Conservation (phyloP, 1,140 invertebrate genomes). For the Sesamia nonagrioides region DNA sequence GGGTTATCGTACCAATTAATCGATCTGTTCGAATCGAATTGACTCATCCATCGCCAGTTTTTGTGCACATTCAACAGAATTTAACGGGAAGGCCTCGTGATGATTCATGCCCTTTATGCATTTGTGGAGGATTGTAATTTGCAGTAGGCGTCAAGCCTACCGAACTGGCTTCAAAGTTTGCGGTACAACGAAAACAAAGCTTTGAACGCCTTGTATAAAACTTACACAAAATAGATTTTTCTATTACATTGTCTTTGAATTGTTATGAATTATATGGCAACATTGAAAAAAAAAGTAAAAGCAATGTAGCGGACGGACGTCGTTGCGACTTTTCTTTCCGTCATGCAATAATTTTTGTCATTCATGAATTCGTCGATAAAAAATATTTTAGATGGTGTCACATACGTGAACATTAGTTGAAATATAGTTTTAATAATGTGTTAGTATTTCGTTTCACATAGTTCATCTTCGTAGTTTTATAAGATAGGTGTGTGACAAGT, state of each 20-base stretch:
- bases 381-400: constrained; percentile 83
- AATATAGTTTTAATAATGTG: constrained; percentile 83
- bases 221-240: not conserved
- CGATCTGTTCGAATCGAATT: too few species aligned
- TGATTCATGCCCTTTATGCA: too few species aligned
- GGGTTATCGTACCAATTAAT: too few species aligned
- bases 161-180: not conserved
- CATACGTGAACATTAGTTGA: constrained; percentile 79
- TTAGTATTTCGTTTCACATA: constrained; percentile 81
- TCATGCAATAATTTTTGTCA: constrained; percentile 87
- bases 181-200: not conserved
- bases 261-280: constrained; percentile 56
- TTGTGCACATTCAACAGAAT: too few species aligned
- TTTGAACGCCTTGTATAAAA: too few species aligned
- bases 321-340: constrained; percentile 87
- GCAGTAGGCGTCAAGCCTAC: too few species aligned
- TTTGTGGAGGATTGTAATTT: too few species aligned
- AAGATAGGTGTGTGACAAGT: constrained; percentile 87
- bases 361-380: constrained; percentile 84
- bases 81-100: too few species aligned
- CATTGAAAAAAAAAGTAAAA: constrained; percentile 75
- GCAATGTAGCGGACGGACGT: constrained; percentile 85
- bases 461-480: constrained; percentile 78
- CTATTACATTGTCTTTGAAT: not conserved
- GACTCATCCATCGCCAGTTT: too few species aligned